Evolutionary conservation across 2,888 invertebrate genomes (phyloP).

Genomic region (Caenorhabditis sp.): DNA sequence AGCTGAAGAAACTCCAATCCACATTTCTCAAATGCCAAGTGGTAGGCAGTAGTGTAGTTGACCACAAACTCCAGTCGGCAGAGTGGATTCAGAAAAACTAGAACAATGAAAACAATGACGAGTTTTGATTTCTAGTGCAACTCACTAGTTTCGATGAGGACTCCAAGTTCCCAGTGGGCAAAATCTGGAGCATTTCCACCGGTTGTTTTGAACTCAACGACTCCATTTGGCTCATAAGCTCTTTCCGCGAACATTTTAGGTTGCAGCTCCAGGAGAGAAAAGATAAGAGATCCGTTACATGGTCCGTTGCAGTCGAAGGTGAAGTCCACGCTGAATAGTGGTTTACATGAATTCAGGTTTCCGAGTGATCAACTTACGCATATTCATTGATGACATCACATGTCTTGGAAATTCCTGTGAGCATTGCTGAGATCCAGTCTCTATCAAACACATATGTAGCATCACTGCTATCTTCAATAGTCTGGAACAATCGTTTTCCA

Average conservation of each 20-base stretch:
- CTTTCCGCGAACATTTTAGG: not conserved
- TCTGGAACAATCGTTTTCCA: conserved; percentile 37
- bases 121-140: not conserved
- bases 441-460: conserved; percentile 4
- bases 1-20: conserved; percentile 9
- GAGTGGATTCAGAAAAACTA: conserved; percentile 16
- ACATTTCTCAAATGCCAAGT: conserved; percentile 32
- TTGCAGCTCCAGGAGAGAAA: not conserved
- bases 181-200: not conserved
- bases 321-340: conserved; percentile 24
- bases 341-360: not conserved
- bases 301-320: conserved; percentile 16
- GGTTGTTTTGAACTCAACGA: not conserved
- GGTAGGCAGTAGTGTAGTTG: conserved; percentile 21
- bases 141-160: conserved; percentile 29
- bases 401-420: not conserved
- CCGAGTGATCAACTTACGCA: conserved; percentile 24
- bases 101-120: not conserved
- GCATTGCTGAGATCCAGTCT: conserved; percentile 8
- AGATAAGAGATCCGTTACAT: conserved; percentile 30
- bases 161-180: not conserved
- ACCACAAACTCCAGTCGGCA: conserved; percentile 10
- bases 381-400: conserved; percentile 29
- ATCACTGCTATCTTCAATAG: not conserved
- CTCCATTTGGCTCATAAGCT: not conserved